Conservation (phyloP, 2,797 vertebrate genomes). For the Craterocephalus amniculus region DNA sequence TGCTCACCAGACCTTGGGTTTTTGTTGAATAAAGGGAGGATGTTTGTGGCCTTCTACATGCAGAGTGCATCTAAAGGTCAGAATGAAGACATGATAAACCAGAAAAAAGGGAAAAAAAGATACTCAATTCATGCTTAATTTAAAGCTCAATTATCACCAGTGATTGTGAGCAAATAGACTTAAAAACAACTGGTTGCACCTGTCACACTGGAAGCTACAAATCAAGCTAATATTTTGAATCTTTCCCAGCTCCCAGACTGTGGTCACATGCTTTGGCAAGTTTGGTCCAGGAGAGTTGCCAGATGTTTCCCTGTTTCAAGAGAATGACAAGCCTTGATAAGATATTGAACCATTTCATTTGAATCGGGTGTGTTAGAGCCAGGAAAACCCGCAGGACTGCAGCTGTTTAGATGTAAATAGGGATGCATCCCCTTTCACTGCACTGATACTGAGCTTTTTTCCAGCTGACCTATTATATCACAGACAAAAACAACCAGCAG, state of each 20-base stretch:
- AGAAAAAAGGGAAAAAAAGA: not conserved
- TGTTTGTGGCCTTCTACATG: constrained; percentile 3
- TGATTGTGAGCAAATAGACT: not conserved
- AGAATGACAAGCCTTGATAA: too few species aligned
- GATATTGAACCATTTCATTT: too few species aligned
- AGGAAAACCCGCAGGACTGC: too few species aligned
- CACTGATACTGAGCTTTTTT: too few species aligned
- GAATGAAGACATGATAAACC: not conserved
- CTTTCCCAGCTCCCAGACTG: constrained; percentile 11
- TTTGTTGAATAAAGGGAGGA: constrained; percentile 23
- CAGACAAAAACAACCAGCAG: too few species aligned
- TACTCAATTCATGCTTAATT: not conserved
- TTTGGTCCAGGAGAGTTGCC: too few species aligned
- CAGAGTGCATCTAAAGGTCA: constrained; percentile 4
- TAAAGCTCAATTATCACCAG: not conserved
- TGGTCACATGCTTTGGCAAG: constrained; percentile 9
- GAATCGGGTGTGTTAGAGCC: too few species aligned
- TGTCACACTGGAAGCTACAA: constrained; percentile 18
- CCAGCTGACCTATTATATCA: too few species aligned
- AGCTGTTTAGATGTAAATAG: too few species aligned
- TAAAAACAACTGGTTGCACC: constrained; percentile 9
- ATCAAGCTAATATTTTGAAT: constrained; percentile 29
- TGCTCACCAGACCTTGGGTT: not conserved
- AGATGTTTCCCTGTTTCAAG: too few species aligned
- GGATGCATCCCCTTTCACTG: too few species aligned